Conservation (phyloP, 2,888 invertebrate species). For the Napeogenes inachia region DNA sequence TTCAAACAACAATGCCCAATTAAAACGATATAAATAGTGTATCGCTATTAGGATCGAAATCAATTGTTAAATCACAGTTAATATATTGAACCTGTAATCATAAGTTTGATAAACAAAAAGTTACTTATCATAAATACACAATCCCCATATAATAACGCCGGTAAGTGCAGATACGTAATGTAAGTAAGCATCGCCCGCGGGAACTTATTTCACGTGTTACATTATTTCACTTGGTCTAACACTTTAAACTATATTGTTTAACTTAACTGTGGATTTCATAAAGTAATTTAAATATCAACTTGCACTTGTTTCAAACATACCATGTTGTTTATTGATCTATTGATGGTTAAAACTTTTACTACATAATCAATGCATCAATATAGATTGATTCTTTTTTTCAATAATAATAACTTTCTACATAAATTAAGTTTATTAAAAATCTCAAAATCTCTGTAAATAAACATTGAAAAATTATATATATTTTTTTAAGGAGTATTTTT, state of each 20-base stretch:
- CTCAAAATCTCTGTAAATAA: too few relatives aligned
- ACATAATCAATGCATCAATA: too few relatives aligned
- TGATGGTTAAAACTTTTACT: too few relatives aligned
- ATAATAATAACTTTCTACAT: too few relatives aligned
- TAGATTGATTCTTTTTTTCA: too few relatives aligned
- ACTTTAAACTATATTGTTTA: constrained; percentile 21
- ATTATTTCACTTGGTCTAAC: constrained; percentile 27
- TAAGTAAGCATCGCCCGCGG: constrained; percentile 27
- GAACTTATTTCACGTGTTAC: constrained; percentile 34
- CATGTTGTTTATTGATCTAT: too few relatives aligned
- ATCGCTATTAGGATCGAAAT: neutral
- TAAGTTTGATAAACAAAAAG: constrained; percentile 1
- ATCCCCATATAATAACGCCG: constrained; percentile 23
- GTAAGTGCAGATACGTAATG: constrained; percentile 33
- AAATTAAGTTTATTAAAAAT: too few relatives aligned
- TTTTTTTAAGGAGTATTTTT: too few relatives aligned
- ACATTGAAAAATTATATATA: too few relatives aligned
- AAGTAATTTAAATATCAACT: neutral
- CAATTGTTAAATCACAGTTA: too few relatives aligned
- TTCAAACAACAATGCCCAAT: too few relatives aligned
- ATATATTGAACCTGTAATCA: constrained; percentile 6
- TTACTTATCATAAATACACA: constrained; percentile 19
- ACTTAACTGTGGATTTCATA: neutral
- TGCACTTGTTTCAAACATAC: too few relatives aligned
- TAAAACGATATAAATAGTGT: neutral